Conservation (phyloP, 2,888 invertebrate species). For the Pheosia gnoma region DNA sequence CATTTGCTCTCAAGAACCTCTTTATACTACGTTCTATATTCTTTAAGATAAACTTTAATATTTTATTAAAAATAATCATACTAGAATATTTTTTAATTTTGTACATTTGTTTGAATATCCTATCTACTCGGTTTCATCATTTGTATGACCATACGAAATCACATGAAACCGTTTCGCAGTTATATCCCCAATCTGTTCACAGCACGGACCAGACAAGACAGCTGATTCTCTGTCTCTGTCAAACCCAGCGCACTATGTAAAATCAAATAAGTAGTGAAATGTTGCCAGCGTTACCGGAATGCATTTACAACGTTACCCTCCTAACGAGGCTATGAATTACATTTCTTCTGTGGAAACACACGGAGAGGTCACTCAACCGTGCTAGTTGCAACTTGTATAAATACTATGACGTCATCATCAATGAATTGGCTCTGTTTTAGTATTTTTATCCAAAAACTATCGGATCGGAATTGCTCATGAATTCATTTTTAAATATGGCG, state of each 20-base stretch:
- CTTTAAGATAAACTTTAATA: too few relatives aligned
- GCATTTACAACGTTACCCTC: conserved; percentile 44
- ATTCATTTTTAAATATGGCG: too few relatives aligned
- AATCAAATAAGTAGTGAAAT: conserved; percentile 35
- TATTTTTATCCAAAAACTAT: too few relatives aligned
- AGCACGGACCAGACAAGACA: background rate
- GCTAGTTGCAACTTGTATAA: background rate
- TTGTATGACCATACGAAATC: too few relatives aligned
- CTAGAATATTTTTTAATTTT: too few relatives aligned
- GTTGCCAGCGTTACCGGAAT: conserved; percentile 36
- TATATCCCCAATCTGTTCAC: background rate
- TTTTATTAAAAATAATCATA: too few relatives aligned
- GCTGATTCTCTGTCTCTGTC: background rate
- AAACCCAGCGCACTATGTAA: conserved; percentile 9
- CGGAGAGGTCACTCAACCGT: background rate
- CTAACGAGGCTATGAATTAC: conserved; percentile 25
- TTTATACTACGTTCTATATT: too few relatives aligned
- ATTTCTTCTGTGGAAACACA: conserved; percentile 21
- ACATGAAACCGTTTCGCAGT: background rate
- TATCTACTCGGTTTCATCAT: too few relatives aligned
- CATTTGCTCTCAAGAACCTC: too few relatives aligned
- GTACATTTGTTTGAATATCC: too few relatives aligned
- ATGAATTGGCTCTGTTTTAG: too few relatives aligned
- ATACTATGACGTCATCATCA: background rate
- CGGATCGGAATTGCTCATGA: too few relatives aligned